Evolutionary conservation across 2,797 vertebrate genomes (phyloP).

Genomic region (Sphaeramia orbicularis): DNA sequence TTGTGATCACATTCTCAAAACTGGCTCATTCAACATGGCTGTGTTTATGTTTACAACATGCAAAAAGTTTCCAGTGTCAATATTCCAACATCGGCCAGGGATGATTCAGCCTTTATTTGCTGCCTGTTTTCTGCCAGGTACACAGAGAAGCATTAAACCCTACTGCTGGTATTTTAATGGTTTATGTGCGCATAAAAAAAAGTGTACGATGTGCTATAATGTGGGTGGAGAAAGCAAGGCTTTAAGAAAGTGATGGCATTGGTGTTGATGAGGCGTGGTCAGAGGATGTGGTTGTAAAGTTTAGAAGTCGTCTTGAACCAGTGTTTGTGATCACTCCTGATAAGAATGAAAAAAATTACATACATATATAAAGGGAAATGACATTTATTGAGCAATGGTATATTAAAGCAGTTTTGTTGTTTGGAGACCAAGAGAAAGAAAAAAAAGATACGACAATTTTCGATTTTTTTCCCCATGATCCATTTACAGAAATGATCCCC

Average conservation of each 20-base stretch:
- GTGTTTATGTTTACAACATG: background rate
- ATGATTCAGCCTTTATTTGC: background rate
- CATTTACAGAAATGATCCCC: too few relatives aligned
- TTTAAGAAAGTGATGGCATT: constrained; percentile 8
- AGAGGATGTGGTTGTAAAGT: constrained; percentile 12
- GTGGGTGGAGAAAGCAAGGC: constrained; percentile 9
- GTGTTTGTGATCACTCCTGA: too few relatives aligned
- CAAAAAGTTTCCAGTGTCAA: background rate
- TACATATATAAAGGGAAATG: too few relatives aligned
- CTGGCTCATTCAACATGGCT: background rate
- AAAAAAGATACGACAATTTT: too few relatives aligned
- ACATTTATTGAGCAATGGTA: background rate
- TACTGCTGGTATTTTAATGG: constrained; percentile 5
- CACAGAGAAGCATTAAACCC: constrained; percentile 4
- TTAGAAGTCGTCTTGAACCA: background rate
- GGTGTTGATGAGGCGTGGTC: constrained; percentile 8
- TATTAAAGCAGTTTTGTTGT: constrained; percentile 9
- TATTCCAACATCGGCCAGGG: background rate
- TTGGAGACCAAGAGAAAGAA: too few relatives aligned
- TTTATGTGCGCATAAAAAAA: constrained; percentile 8
- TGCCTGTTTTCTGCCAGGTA: background rate
- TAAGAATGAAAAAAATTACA: too few relatives aligned
- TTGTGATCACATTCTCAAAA: too few relatives aligned
- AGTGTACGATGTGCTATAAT: constrained; percentile 1
- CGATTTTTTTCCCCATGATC: too few relatives aligned